Conservation (phyloP, 1,140 invertebrate genomes). For the Heliconius hermathena region DNA sequence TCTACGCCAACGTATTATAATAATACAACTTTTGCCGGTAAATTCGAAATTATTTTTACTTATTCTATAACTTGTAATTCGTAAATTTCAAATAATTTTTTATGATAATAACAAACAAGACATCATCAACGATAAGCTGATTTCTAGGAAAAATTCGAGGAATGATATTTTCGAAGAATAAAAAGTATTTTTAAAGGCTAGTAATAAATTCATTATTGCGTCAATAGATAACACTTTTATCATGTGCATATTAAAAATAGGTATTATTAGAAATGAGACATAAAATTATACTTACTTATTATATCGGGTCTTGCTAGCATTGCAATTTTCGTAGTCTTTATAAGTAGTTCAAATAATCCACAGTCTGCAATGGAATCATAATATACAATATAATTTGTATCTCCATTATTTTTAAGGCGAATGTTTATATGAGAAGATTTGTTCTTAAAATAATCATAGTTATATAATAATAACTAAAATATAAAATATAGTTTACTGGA, state of each 20-base stretch:
- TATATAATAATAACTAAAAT: too few relatives aligned
- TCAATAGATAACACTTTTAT: not conserved
- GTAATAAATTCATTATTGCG: conserved; percentile 1
- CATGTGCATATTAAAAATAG: not conserved
- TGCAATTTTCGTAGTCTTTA: not conserved
- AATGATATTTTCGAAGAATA: not conserved
- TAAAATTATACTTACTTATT: not conserved
- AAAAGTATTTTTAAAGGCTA: not conserved
- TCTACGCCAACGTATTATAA: not conserved
- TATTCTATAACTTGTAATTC: not conserved
- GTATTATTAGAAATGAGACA: not conserved
- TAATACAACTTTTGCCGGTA: not conserved
- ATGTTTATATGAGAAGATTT: not conserved
- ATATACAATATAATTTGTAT: not conserved
- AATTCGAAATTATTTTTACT: not conserved
- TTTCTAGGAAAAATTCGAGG: not conserved
- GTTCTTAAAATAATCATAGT: too few relatives aligned
- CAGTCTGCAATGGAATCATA: not conserved
- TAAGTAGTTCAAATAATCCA: not conserved
- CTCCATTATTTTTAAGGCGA: not conserved
- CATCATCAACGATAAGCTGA: not conserved
- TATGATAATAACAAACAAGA: not conserved
- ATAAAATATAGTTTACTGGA: too few relatives aligned
- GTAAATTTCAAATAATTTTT: not conserved
- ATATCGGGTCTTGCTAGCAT: not conserved